Evolutionary conservation across 2,888 invertebrate genomes (phyloP).

Genomic region (Metacarcinus magister): DNA sequence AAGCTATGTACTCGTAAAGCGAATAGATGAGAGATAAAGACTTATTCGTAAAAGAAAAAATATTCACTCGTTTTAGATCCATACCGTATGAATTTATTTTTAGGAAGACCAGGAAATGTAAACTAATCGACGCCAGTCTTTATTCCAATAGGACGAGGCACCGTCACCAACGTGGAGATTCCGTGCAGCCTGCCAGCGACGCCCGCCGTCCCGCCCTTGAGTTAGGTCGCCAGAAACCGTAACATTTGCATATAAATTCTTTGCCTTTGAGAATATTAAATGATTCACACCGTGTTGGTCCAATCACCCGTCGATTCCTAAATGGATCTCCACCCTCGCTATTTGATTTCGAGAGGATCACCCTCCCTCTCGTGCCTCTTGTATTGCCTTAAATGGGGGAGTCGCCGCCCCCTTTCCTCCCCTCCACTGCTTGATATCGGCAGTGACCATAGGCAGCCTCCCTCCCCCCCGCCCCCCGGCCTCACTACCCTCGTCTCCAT

Average conservation of each 20-base stretch:
- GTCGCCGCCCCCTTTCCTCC: constrained; percentile 32
- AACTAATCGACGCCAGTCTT: constrained; percentile 39
- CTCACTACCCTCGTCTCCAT: background rate
- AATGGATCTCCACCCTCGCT: constrained; percentile 69
- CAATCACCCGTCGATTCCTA: constrained; percentile 73
- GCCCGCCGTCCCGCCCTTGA: constrained; percentile 16
- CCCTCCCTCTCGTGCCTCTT: constrained; percentile 40
- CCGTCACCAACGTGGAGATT: background rate
- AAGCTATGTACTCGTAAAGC: background rate
- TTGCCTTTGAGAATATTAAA: constrained; percentile 65
- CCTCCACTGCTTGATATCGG: background rate
- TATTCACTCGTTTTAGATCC: background rate
- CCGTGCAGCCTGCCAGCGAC: background rate
- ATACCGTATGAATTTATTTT: background rate
- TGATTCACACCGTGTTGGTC: constrained; percentile 73
- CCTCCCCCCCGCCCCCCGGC: background rate
- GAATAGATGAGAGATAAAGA: background rate
- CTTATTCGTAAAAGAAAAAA: background rate
- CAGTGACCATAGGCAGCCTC: background rate
- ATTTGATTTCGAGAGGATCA: constrained; percentile 60
- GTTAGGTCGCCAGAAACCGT: constrained; percentile 53
- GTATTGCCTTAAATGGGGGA: constrained; percentile 45
- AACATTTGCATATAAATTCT: constrained; percentile 73
- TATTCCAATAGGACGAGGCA: constrained; percentile 33
- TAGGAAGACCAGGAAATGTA: background rate